Evolutionary conservation across 92 coral and sea anemone species (phyloP), one percentile per base, ranked within the genome.

Genomic region (Blastomussa wellsi): DNA sequence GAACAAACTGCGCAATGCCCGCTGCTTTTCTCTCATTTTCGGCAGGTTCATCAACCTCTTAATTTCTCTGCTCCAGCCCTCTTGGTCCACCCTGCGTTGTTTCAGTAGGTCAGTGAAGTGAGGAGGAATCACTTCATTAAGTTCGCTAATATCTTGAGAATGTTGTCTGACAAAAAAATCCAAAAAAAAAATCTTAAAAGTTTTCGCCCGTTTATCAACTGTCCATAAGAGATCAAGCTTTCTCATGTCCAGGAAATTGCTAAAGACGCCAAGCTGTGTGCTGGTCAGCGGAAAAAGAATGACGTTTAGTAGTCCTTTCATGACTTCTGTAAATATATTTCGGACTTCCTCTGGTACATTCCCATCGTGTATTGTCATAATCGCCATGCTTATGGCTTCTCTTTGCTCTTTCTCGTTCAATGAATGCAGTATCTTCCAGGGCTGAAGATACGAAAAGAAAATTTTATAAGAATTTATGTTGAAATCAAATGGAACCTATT

Each of bases 181-280:
- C 24, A 51, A 48, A 49, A 51, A 76, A 0, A 33, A 5, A 0
- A 0, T 47, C n/a, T 19, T 31, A 22, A 76, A 76, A 0, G 1
- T 31, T 35, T 11, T 0, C 0, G 67, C 68, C 31, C 80, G 80
- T 17, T 37, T 0, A 13, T 51, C 80, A 28, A 13, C 67, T 0
- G 67, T 68, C n/a, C 3, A 0, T 20, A 76, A 35, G 47, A 32
- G 67, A 35, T 76, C 47, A 13, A 49, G 82, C 51, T 78, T 78
- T 28, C 12, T 78, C 70, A 39, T 13, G 70, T 64, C 36, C 2
- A 78, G 72, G 20, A 60, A 36, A 37, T 60, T 36, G 19, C 22
- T 60, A 60, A 78, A 60, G 8, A 78, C 53, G 36, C 82, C 82
- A 36, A 78, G 82, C 82, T 78, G 82, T 17, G 82, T 78, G 31